phyloP scores from a whole-genome alignment of 2,797 vertebrate genomes.

The Silurus lanzhouensis region DNA sequence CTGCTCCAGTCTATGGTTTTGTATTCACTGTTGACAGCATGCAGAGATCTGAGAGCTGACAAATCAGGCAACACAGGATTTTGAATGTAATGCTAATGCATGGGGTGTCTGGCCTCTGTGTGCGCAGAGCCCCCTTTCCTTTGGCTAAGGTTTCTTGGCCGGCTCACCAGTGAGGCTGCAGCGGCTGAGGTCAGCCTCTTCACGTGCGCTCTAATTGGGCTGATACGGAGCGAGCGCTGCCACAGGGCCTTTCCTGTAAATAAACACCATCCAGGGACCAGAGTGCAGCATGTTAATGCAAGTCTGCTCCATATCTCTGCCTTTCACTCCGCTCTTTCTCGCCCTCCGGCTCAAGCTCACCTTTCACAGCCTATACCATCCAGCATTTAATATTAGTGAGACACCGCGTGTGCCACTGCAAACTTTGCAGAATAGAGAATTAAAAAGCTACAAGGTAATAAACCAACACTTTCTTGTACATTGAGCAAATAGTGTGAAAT shows the following conservation, averaged over 20 bases:
- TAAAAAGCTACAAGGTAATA: background rate
- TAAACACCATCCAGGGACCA: slow-evolving; percentile 46
- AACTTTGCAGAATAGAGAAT: background rate
- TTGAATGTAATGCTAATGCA: slow-evolving; percentile 53
- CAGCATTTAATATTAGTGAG: background rate
- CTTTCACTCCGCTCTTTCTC: slow-evolving; percentile 8
- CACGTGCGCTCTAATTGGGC: slow-evolving; percentile 54
- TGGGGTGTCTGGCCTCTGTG: slow-evolving; percentile 18
- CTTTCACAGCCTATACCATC: background rate
- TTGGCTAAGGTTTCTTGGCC: slow-evolving; percentile 27
- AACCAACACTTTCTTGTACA: background rate
- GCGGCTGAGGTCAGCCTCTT: slow-evolving; percentile 47
- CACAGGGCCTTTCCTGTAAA: slow-evolving; percentile 48
- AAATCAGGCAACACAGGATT: slow-evolving; percentile 36
- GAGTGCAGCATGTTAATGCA: slow-evolving; percentile 48
- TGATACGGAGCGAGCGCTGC: slow-evolving; percentile 50
- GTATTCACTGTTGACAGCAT: slow-evolving; percentile 5
- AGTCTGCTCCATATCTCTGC: slow-evolving; percentile 27
- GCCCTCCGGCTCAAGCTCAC: background rate
- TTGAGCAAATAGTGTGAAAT: slow-evolving; percentile 24
- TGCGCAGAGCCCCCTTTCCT: slow-evolving; percentile 30
- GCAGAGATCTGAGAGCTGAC: background rate
- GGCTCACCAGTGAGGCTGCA: slow-evolving; percentile 28
- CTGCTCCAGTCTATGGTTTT: slow-evolving; percentile 6
- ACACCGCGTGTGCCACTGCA: background rate